A percentile compares a stretch with the other conserved stretches of the same genome.
phyloP scores from a whole-genome alignment of 2,888 invertebrate genomes.

The Mayetiola destructor region DNA sequence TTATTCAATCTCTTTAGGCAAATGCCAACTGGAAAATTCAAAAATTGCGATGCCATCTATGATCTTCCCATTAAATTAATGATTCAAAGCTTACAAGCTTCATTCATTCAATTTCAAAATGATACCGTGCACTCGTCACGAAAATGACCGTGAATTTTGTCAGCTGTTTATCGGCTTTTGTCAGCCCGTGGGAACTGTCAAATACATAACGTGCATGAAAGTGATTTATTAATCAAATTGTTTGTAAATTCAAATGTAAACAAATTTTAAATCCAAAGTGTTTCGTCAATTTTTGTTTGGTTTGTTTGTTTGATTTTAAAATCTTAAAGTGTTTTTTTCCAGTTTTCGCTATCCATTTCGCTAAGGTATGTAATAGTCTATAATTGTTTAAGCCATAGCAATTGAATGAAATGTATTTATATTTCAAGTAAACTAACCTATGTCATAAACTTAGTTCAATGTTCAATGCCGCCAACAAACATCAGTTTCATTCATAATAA shows the following conservation, averaged over 20 bases:
- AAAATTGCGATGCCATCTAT: neutral
- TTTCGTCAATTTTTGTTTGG: neutral
- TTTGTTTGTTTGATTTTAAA: neutral
- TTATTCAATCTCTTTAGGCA: too few species aligned
- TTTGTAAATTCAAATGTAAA: slow-evolving; percentile 10
- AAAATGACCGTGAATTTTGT: neutral
- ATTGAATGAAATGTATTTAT: too few species aligned
- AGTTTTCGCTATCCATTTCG: too few species aligned
- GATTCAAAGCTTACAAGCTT: neutral
- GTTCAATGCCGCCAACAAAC: too few species aligned
- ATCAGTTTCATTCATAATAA: too few species aligned
- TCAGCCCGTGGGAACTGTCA: neutral
- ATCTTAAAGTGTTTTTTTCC: too few species aligned
- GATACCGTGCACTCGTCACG: neutral
- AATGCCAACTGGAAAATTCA: neutral
- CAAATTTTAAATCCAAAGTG: neutral
- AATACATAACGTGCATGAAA: neutral
- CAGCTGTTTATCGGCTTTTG: neutral
- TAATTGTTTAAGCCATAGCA: too few species aligned
- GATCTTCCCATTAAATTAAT: neutral
- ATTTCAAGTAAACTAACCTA: too few species aligned
- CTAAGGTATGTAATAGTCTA: too few species aligned
- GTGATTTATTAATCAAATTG: slow-evolving; percentile 2
- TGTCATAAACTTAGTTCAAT: too few species aligned
- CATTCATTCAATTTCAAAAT: too few species aligned